Base-by-base conservation (phyloP, 2,113 vertebrate species). In the Labrus mixtus region DNA sequence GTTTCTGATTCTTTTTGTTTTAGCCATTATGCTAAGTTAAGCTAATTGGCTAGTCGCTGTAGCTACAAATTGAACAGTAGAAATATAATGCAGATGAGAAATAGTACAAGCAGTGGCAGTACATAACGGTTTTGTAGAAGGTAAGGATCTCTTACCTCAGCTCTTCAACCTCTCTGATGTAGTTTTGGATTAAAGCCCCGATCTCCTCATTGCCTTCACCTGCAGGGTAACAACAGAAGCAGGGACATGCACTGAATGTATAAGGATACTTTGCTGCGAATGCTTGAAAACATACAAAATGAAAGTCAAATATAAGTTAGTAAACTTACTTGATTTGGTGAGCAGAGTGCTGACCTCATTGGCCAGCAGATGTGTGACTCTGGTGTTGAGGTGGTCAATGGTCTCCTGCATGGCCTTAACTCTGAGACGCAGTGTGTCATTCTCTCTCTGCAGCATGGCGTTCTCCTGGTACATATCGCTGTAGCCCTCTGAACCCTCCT, bases 391-490 rank as follows among this genome's bases (percentile, higher is more conserved):
- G 65, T 96, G 95, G 1, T 98, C 97, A 0, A 99, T 98, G 85
- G 98, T 98, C 88, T 99, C 97, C 88, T 99, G 97, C 97, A 99
- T 98, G 92, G 98, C 98, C 88, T 98, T 98, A 6, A 99, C 96
- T 6, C 97, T 86, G 90, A 98, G 96, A 8, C 97, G 95, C 87
- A 98, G 89, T 0, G 96, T 93, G 69, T 94, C 94, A 3, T 94
- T 98, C 81, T 99, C 98, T 81, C 96, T 96, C 93, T 96, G 97
- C 64, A 99, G 93, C 97, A 99, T 95, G 74, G 95, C 79, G 0
- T 98, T 98, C 91, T 99, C 98, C 0, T 94, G 96, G 90, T 95
- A 97, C 78, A 99, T 92, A 90, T 99, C 98, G 0, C 97, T 98
- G 87, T 95, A 97, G 58, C 96, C 95, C 80, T 99, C 97, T 0